Percentiles rank a stretch among this genome's conserved stretches.
phyloP scores from a whole-genome alignment of 2,888 invertebrate genomes.

The Tanypteryx hageni region DNA sequence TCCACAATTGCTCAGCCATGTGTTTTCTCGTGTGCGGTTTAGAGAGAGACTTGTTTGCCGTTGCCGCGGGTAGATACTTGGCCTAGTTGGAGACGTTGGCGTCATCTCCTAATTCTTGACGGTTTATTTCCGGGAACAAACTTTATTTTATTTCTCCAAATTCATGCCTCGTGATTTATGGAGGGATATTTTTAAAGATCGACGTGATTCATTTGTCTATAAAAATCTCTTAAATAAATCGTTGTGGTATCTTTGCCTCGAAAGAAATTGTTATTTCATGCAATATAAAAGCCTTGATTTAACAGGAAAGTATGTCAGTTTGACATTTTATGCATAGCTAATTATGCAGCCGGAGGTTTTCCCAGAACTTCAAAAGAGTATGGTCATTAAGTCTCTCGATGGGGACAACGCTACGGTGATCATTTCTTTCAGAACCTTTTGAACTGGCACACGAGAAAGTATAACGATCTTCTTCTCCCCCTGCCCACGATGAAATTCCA shows the following conservation, averaged over 20 bases:
- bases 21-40: background rate
- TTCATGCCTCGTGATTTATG: background rate
- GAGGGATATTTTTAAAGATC: background rate
- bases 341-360: background rate
- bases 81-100: background rate
- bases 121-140: slow-evolving; percentile 5
- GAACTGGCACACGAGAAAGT: background rate
- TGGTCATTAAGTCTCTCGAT: background rate
- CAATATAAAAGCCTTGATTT: background rate
- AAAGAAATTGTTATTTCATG: too few species aligned
- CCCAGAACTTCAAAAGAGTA: background rate
- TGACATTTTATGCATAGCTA: background rate
- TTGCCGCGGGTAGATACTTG: background rate
- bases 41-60: background rate
- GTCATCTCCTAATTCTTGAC: background rate
- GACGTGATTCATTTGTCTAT: background rate
- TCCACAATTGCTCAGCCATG: background rate
- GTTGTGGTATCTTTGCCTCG: too few species aligned
- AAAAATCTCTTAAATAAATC: background rate
- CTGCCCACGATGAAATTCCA: background rate
- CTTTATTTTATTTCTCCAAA: background rate
- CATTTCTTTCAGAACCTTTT: background rate
- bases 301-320: background rate
- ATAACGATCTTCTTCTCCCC: background rate
- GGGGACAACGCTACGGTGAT: background rate